Conservation (phyloP, 2,888 invertebrate genomes). For the Eristalis pertinax region DNA sequence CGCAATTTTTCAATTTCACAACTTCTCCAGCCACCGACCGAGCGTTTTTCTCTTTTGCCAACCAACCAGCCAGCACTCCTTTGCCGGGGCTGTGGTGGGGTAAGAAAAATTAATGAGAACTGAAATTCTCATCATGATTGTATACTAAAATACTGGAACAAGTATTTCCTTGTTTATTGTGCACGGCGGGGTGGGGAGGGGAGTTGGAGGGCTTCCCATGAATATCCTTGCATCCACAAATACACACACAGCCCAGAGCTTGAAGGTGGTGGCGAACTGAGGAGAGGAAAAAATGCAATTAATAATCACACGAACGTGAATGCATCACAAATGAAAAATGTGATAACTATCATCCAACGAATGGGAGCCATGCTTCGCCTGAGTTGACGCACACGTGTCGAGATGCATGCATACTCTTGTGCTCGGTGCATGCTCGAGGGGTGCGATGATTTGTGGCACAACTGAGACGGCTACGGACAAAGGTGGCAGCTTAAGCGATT, state of each 20-base stretch:
- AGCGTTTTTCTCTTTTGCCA: background rate
- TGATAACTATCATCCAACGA: conserved; percentile 29
- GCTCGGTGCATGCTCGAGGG: background rate
- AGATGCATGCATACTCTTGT: background rate
- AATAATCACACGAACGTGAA: conserved; percentile 42
- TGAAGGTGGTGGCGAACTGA: too few relatives aligned
- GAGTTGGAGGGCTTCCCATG: background rate
- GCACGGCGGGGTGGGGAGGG: background rate
- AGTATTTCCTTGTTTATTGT: conserved; percentile 48
- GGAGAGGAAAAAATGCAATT: conserved; percentile 49
- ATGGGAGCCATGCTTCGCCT: background rate
- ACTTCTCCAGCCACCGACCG: background rate
- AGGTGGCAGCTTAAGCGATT: background rate
- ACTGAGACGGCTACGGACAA: background rate
- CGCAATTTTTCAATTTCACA: background rate
- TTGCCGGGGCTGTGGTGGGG: background rate
- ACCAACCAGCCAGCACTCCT: background rate
- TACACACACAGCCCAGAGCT: too few relatives aligned
- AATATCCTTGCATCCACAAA: too few relatives aligned
- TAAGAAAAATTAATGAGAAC: conserved; percentile 21
- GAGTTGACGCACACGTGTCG: background rate
- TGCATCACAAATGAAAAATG: conserved; percentile 24
- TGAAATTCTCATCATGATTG: conserved; percentile 51
- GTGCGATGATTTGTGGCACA: background rate
- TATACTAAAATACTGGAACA: conserved; percentile 49